These are phyloP conservation scores for Tylochromis polylepis DNA, from an alignment of 2,113 vertebrate genomes.

Conservation along the genomic window DNA sequence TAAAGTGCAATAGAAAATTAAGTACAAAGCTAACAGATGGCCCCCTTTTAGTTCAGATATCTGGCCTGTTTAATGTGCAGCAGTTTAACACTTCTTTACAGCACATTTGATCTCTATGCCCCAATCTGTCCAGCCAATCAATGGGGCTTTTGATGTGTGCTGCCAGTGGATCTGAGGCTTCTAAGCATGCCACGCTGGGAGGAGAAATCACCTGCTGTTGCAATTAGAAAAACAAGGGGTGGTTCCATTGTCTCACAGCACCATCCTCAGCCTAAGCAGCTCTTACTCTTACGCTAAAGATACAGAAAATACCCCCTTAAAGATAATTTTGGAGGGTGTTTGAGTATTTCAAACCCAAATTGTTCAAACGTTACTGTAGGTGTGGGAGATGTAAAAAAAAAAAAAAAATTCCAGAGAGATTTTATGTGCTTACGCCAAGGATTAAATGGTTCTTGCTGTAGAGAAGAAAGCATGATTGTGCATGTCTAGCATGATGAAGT, in stretches of 20 bases:
- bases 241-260: constrained; percentile 7
- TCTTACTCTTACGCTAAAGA: not conserved
- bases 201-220: constrained; percentile 58
- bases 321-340: not conserved
- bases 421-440: not conserved
- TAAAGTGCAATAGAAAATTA: constrained; percentile 45
- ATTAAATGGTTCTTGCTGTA: not conserved
- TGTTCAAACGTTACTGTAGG: not conserved
- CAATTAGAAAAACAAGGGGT: constrained; percentile 39
- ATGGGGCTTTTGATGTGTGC: constrained; percentile 62
- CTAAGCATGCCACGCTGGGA: constrained; percentile 33
- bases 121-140: constrained; percentile 66
- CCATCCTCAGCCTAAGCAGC: not conserved
- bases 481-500: not conserved
- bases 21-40: constrained; percentile 67
- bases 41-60: constrained; percentile 41
- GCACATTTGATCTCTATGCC: constrained; percentile 64
- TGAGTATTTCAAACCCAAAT: not conserved
- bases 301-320: not conserved
- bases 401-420: not conserved
- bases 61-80: constrained; percentile 52
- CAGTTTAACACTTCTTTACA: constrained; percentile 72
- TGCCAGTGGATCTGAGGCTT: constrained; percentile 51
- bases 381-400: not conserved
- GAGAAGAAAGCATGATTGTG: not conserved